A percentile compares a stretch with the other conserved stretches of the same genome.
These are phyloP conservation scores for Chymomyza caudatula DNA, from an alignment of 2,888 invertebrate species.

Conservation along the genomic window DNA sequence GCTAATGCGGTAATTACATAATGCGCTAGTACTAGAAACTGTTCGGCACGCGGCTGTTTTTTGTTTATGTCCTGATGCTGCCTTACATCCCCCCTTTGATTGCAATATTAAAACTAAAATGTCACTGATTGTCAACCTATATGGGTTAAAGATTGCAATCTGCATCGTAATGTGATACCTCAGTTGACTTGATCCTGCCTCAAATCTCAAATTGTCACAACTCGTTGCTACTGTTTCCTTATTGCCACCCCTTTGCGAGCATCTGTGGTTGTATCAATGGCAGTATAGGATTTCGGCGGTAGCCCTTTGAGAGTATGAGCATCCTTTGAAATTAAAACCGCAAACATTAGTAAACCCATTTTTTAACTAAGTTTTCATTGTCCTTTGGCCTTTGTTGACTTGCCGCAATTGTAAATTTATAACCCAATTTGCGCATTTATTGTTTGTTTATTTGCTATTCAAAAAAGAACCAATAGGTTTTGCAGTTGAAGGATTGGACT, in stretches of 20 bases:
- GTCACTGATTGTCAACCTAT: slow-evolving; percentile 16
- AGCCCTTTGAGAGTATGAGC: slow-evolving; percentile 47
- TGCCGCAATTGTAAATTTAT: slow-evolving; percentile 66
- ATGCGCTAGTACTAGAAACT: slow-evolving; percentile 34
- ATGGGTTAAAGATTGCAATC: slow-evolving; percentile 66
- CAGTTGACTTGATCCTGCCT: slow-evolving; percentile 28
- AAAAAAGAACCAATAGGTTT: slow-evolving; percentile 22
- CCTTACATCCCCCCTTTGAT: slow-evolving; percentile 16
- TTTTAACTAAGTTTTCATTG: slow-evolving; percentile 25
- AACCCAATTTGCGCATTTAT: slow-evolving; percentile 57
- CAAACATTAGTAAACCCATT: slow-evolving; percentile 61
- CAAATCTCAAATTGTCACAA: slow-evolving; percentile 34
- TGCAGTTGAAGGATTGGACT: background rate
- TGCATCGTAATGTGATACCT: slow-evolving; percentile 51
- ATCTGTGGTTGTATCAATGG: slow-evolving; percentile 43
- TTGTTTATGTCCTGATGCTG: slow-evolving; percentile 9
- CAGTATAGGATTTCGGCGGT: slow-evolving; percentile 40
- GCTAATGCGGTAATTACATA: slow-evolving; percentile 69
- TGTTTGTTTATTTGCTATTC: slow-evolving; percentile 22
- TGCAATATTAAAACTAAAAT: slow-evolving; percentile 26
- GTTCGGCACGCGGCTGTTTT: slow-evolving; percentile 58
- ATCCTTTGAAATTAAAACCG: slow-evolving; percentile 61
- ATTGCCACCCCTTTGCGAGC: slow-evolving; percentile 52
- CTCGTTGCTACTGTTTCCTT: slow-evolving; percentile 49
- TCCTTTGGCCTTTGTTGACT: slow-evolving; percentile 35